These are phyloP conservation scores for Synergus umbraculus DNA, from an alignment of 2,888 invertebrate genomes.

Conservation along the genomic window DNA sequence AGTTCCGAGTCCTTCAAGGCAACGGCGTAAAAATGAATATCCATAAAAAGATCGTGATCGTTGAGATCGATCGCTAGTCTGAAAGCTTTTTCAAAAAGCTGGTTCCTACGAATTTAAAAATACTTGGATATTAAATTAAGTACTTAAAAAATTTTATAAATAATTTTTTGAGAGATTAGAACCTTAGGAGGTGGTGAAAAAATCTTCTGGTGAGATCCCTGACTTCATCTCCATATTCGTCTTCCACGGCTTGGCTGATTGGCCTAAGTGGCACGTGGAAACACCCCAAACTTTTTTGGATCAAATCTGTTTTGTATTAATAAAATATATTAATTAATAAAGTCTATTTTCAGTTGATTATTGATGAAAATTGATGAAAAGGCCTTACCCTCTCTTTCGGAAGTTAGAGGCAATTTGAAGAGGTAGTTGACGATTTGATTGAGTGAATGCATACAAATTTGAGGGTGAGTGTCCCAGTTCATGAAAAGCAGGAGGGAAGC, in stretches of 20 bases:
- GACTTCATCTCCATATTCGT: slow-evolving; percentile 87
- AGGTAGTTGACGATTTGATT: slow-evolving; percentile 86
- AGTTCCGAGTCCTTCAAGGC: slow-evolving; percentile 81
- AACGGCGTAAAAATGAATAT: slow-evolving; percentile 87
- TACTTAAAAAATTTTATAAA: slow-evolving; percentile 29
- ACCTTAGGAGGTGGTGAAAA: slow-evolving; percentile 92
- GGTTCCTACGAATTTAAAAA: slow-evolving; percentile 78
- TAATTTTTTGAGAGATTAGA: slow-evolving; percentile 33
- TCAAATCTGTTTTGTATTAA: slow-evolving; percentile 62
- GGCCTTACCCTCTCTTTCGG: slow-evolving; percentile 80
- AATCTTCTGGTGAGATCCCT: slow-evolving; percentile 91
- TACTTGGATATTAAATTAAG: background rate
- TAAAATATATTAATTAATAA: background rate
- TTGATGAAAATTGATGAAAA: background rate
- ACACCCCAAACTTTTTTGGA: slow-evolving; percentile 89
- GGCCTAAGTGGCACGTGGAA: slow-evolving; percentile 86
- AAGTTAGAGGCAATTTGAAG: slow-evolving; percentile 80
- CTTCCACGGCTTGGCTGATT: slow-evolving; percentile 83
- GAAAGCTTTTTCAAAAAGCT: slow-evolving; percentile 89
- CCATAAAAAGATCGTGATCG: slow-evolving; percentile 92
- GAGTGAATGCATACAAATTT: slow-evolving; percentile 86
- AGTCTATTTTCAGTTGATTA: background rate
- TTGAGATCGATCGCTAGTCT: slow-evolving; percentile 90
- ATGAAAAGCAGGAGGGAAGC: slow-evolving; percentile 83
- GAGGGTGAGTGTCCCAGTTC: slow-evolving; percentile 89